These are phyloP conservation scores for Lordiphosa fenestrarum DNA, from an alignment of 2,888 invertebrate genomes.

Conservation along the genomic window DNA sequence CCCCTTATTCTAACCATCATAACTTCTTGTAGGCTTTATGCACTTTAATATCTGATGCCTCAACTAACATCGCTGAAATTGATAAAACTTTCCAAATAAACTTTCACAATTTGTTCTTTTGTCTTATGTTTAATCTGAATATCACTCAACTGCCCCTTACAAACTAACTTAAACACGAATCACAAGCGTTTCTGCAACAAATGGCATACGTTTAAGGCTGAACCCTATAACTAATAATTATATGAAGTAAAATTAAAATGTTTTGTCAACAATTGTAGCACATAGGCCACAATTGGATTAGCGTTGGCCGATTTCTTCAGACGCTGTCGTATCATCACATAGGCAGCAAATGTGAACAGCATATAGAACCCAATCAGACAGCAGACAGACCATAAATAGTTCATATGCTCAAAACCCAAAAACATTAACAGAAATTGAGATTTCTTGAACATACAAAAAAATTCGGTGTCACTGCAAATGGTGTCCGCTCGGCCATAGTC, in stretches of 20 bases:
- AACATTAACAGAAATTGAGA: conserved; percentile 87
- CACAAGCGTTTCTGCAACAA: conserved; percentile 14
- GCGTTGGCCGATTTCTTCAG: conserved; percentile 83
- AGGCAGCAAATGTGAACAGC: conserved; percentile 85
- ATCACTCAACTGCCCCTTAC: too few relatives aligned
- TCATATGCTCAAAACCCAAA: conserved; percentile 87
- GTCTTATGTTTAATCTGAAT: too few relatives aligned
- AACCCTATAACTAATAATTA: conserved; percentile 64
- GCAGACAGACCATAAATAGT: conserved; percentile 85
- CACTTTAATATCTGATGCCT: too few relatives aligned
- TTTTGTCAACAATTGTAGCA: conserved; percentile 86
- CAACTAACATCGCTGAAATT: too few relatives aligned
- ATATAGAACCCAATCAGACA: conserved; percentile 87
- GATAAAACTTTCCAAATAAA: too few relatives aligned
- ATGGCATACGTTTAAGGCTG: conserved; percentile 1
- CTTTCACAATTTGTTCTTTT: too few relatives aligned
- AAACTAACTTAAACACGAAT: conserved; percentile 8
- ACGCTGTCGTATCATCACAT: conserved; percentile 87
- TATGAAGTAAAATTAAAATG: conserved; percentile 82
- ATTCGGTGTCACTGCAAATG: conserved; percentile 86
- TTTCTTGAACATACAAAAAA: conserved; percentile 88
- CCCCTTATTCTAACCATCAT: too few relatives aligned
- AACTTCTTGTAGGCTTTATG: too few relatives aligned
- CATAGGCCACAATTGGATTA: conserved; percentile 86
- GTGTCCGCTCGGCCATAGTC: conserved; percentile 87